phyloP scores from a whole-genome alignment of 2,888 invertebrate genomes.

The Lepidochrysops patricia region DNA sequence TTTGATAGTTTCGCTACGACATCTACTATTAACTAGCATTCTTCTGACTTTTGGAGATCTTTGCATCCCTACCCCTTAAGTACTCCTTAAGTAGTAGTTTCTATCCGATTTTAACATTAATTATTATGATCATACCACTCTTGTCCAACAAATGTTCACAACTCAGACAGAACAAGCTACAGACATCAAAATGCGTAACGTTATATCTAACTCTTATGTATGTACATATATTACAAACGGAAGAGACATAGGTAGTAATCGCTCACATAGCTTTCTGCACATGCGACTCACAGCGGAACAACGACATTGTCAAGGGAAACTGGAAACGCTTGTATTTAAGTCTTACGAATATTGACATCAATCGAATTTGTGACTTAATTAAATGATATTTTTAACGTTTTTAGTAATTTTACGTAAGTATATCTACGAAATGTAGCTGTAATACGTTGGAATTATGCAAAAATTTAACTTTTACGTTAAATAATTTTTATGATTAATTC shows the following conservation, averaged over 20 bases:
- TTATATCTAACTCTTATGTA: conserved; percentile 10
- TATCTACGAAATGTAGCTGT: neutral
- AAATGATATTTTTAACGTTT: neutral
- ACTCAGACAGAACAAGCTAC: conserved; percentile 8
- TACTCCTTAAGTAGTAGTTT: conserved; percentile 1
- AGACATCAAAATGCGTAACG: conserved; percentile 2
- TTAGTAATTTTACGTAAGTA: neutral
- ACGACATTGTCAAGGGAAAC: neutral
- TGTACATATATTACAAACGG: conserved; percentile 12
- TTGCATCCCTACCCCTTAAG: neutral
- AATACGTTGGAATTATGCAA: too few species aligned
- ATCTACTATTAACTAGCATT: neutral
- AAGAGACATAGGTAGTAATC: neutral
- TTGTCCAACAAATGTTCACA: neutral
- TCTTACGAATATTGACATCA: neutral
- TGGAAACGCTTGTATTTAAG: neutral
- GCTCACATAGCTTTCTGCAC: neutral
- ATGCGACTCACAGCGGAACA: neutral
- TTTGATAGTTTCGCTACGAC: conserved; percentile 1
- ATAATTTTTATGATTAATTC: neutral
- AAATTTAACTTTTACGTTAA: too few species aligned
- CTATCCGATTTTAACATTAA: neutral
- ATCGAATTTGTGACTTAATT: neutral
- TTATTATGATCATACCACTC: neutral
- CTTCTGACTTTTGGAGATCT: neutral